These are phyloP conservation scores for Scaptomyza flava DNA, from an alignment of 2,888 invertebrate species.

Conservation along the genomic window DNA sequence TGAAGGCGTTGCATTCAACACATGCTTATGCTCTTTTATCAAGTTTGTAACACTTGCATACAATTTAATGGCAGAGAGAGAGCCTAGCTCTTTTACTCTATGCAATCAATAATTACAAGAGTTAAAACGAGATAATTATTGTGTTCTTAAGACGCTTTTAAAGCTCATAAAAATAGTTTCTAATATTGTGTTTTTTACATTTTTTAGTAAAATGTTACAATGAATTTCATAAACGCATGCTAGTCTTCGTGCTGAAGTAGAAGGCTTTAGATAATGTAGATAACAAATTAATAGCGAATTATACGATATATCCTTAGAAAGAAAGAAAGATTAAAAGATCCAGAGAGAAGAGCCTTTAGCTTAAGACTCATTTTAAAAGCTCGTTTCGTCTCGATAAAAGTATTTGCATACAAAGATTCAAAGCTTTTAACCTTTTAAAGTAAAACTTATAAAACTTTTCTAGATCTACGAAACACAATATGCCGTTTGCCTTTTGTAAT, in stretches of 20 bases:
- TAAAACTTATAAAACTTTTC: not conserved
- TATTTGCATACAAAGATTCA: not conserved
- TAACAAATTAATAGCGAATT: not conserved
- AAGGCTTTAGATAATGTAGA: not conserved
- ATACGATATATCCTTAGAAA: not conserved
- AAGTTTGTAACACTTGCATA: conserved; percentile 50
- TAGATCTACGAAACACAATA: not conserved
- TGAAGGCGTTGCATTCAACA: conserved; percentile 68
- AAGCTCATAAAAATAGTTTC: not conserved
- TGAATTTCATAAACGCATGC: no score
- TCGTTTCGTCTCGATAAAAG: not conserved
- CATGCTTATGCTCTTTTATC: conserved; percentile 41
- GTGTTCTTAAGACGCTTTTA: not conserved
- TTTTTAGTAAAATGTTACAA: not conserved
- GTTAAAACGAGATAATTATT: not conserved
- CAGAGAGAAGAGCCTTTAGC: not conserved
- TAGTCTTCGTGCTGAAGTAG: not conserved
- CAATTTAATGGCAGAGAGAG: conserved; percentile 52
- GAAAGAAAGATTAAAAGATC: not conserved
- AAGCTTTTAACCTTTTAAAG: not conserved
- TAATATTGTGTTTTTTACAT: no score
- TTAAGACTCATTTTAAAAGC: not conserved
- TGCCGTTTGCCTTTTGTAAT: conserved; percentile 3
- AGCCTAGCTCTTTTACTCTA: no score
- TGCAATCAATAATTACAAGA: not conserved